phyloP scores from a whole-genome alignment of 2,888 invertebrate species.

The Drosophila macrospina region DNA sequence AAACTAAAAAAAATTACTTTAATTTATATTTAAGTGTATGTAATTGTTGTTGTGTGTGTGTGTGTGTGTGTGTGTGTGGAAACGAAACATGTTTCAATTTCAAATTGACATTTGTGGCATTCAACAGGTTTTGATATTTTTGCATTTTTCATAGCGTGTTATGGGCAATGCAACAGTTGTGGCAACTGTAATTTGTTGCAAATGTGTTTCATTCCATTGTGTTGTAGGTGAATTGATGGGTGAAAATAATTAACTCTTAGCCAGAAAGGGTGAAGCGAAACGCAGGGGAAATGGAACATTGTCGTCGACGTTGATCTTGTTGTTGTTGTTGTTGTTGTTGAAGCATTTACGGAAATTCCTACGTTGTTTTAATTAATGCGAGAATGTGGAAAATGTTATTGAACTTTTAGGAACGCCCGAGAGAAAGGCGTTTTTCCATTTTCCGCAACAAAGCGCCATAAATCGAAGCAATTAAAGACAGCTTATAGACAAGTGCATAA shows the following conservation, averaged over 20 bases:
- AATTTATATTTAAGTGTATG: constrained; percentile 3
- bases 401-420: constrained; percentile 34
- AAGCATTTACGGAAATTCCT: constrained; percentile 34
- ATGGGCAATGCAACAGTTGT: constrained; percentile 4
- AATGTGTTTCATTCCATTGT: constrained; percentile 12
- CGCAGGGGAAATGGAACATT: constrained; percentile 6
- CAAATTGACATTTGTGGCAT: constrained; percentile 11
- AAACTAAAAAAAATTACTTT: neutral
- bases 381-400: constrained; percentile 60
- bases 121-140: constrained; percentile 1
- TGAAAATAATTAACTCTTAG: constrained; percentile 40
- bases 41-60: neutral
- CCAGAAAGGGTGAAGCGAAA: constrained; percentile 3
- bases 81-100: constrained; percentile 9
- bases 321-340: constrained; percentile 1
- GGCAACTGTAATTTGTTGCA: neutral
- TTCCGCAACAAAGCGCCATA: constrained; percentile 20
- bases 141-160: neutral
- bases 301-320: neutral
- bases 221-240: constrained; percentile 22
- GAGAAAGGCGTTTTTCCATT: constrained; percentile 23
- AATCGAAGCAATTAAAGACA: constrained; percentile 14
- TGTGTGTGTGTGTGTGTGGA: neutral
- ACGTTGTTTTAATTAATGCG: constrained; percentile 51
- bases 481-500: neutral